Conservation (phyloP, 2,888 invertebrate genomes). For the Calameuta pallipes region DNA sequence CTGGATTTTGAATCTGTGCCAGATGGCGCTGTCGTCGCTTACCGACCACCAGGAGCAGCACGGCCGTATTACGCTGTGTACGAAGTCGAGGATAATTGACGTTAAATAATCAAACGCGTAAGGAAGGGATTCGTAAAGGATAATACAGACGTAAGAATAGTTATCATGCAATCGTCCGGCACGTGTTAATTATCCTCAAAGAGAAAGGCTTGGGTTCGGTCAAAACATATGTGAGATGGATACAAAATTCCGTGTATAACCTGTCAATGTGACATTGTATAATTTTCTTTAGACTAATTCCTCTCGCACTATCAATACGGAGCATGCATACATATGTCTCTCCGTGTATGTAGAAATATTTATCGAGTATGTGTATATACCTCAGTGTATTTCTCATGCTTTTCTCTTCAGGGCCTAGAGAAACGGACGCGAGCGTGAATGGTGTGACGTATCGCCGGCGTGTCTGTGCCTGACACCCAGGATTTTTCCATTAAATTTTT, state of each 20-base stretch:
- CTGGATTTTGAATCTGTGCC: constrained; percentile 28
- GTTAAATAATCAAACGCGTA: background rate
- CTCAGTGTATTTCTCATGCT: background rate
- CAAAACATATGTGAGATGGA: background rate
- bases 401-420: constrained; percentile 33
- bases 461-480: constrained; percentile 63
- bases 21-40: constrained; percentile 52
- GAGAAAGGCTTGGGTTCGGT: background rate
- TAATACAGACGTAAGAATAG: background rate
- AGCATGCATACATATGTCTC: background rate
- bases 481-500: constrained; percentile 66
- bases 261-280: background rate
- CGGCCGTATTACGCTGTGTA: background rate
- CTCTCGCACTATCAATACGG: background rate
- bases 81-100: background rate
- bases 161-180: too few species aligned
- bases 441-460: constrained; percentile 62
- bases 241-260: background rate
- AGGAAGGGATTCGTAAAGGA: background rate
- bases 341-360: background rate
- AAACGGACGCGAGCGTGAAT: constrained; percentile 52
- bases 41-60: constrained; percentile 31
- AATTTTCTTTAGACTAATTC: background rate
- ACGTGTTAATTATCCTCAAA: background rate
- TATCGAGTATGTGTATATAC: background rate